A percentile compares a stretch with the other conserved stretches of the same genome.
phyloP scores from a whole-genome alignment of 1,140 invertebrate species.

The Charaxes varanes region DNA sequence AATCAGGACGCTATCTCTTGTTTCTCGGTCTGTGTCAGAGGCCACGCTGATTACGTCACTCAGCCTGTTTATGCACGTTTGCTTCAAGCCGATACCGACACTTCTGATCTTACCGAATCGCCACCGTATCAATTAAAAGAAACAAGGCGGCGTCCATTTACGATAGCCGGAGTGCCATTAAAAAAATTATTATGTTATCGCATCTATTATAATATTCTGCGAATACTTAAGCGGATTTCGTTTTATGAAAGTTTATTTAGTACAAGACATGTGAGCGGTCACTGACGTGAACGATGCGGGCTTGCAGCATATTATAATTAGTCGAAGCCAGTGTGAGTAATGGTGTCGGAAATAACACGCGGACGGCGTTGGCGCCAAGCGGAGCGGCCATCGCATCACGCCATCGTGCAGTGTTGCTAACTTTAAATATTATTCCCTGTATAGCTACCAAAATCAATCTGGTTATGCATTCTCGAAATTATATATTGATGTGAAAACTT shows the following conservation, averaged over 20 bases:
- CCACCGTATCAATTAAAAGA: conserved; percentile 40
- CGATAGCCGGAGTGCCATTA: conserved; percentile 16
- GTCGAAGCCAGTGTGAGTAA: conserved; percentile 68
- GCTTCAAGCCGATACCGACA: conserved; percentile 36
- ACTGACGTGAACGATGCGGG: conserved; percentile 66
- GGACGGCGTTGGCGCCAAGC: conserved; percentile 61
- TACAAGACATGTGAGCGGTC: conserved; percentile 50
- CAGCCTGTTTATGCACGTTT: conserved; percentile 36
- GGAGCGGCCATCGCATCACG: conserved; percentile 47
- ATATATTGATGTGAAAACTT: too few relatives aligned
- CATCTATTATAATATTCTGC: conserved; percentile 8
- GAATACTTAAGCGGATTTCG: conserved; percentile 18
- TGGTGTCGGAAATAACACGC: conserved; percentile 67
- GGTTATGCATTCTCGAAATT: too few relatives aligned
- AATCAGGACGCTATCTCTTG: conserved; percentile 27
- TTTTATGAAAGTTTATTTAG: conserved; percentile 26
- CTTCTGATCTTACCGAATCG: conserved; percentile 50
- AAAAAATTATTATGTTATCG: conserved; percentile 11
- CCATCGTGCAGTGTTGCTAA: conserved; percentile 12
- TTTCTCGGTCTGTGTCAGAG: conserved; percentile 45
- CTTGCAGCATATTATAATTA: conserved; percentile 67
- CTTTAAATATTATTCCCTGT: too few relatives aligned
- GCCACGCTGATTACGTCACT: conserved; percentile 49
- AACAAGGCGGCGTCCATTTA: conserved; percentile 25
- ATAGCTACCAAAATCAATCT: too few relatives aligned